Evolutionary conservation across 92 coral and sea anemone species (phyloP).

Genomic region (Bergia sp.): DNA sequence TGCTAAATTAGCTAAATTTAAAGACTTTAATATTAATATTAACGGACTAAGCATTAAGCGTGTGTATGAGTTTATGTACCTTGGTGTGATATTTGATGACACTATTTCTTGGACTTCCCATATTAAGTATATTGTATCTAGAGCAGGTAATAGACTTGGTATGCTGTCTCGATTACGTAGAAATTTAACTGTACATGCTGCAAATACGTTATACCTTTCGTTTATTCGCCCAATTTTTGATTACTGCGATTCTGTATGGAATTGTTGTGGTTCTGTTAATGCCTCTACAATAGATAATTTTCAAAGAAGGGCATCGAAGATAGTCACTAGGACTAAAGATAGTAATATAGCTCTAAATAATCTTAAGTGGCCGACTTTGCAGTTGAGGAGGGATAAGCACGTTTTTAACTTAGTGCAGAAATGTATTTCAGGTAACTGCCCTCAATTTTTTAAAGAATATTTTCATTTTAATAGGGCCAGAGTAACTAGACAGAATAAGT

Average conservation of each 20-base stretch:
- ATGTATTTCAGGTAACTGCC: slow-evolving; percentile 45
- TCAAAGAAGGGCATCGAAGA: slow-evolving; percentile 54
- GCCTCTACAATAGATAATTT: slow-evolving; percentile 29
- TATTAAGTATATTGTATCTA: slow-evolving; percentile 34
- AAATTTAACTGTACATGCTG: slow-evolving; percentile 26
- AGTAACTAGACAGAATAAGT: too few species aligned
- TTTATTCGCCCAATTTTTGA: slow-evolving; percentile 55
- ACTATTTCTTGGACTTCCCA: slow-evolving; percentile 39
- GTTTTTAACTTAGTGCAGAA: slow-evolving; percentile 42
- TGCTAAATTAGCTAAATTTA: slow-evolving; percentile 35
- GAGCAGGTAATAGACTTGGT: slow-evolving; percentile 35
- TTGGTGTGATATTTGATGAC: slow-evolving; percentile 46
- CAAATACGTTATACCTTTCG: slow-evolving; percentile 25
- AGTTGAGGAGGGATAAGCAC: slow-evolving; percentile 40
- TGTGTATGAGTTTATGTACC: slow-evolving; percentile 42
- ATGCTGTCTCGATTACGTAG: slow-evolving; percentile 30
- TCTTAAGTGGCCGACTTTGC: slow-evolving; percentile 40
- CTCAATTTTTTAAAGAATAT: slow-evolving; percentile 55
- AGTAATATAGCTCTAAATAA: slow-evolving; percentile 44
- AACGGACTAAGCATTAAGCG: slow-evolving; percentile 34
- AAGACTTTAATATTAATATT: slow-evolving; percentile 28
- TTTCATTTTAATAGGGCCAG: slow-evolving; percentile 47
- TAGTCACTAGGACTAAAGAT: slow-evolving; percentile 12
- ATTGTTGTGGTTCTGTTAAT: slow-evolving; percentile 40
- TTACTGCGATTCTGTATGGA: slow-evolving; percentile 60